Percentiles rank a stretch among this genome's conserved stretches.
phyloP scores from a whole-genome alignment of 2,113 vertebrate species.

The Narcine bancroftii region DNA sequence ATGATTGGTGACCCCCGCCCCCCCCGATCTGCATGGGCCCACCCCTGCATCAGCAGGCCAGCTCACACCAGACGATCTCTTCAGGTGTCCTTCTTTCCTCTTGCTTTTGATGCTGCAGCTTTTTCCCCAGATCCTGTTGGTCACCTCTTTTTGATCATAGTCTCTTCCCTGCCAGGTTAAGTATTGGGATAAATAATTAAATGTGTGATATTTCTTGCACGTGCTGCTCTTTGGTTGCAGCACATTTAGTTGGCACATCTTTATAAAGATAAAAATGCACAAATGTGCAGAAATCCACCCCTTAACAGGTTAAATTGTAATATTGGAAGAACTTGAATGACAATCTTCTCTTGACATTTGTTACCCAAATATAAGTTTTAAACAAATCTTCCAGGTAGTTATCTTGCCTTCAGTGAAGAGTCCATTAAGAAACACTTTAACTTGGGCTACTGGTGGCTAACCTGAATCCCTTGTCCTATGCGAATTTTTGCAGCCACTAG shows the following conservation, averaged over 20 bases:
- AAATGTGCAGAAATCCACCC: neutral
- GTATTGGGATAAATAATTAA: neutral
- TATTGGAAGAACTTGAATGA: neutral
- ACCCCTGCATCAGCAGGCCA: too few relatives aligned
- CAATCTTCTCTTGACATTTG: neutral
- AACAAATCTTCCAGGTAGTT: neutral
- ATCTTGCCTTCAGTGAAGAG: neutral
- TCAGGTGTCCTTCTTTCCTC: too few relatives aligned
- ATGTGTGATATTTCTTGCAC: neutral
- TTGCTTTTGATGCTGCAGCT: too few relatives aligned
- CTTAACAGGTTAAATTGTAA: neutral
- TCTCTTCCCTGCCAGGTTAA: too few relatives aligned
- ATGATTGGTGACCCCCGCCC: too few relatives aligned
- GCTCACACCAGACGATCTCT: too few relatives aligned
- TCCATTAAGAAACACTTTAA: neutral
- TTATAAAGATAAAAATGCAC: neutral
- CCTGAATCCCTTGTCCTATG: neutral
- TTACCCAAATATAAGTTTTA: neutral
- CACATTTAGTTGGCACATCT: neutral
- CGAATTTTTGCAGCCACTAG: neutral
- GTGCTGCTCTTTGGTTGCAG: neutral
- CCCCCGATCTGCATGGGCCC: too few relatives aligned
- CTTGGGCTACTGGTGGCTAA: neutral
- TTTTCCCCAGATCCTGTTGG: too few relatives aligned
- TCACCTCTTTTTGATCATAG: too few relatives aligned